Evolutionary conservation across 2,113 vertebrate species (phyloP).

Genomic region (Salvelinus alpinus): DNA sequence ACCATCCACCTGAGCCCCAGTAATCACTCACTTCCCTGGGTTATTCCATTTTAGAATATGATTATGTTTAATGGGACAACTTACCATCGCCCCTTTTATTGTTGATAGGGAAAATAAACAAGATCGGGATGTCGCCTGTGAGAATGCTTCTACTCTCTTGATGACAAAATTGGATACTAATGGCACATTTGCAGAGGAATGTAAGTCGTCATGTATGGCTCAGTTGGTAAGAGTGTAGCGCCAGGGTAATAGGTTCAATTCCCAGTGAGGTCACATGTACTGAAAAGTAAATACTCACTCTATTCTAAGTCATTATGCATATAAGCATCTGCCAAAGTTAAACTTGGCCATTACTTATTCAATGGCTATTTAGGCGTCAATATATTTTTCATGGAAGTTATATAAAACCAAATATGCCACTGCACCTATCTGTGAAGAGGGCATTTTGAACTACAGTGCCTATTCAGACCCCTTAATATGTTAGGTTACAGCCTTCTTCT

Average conservation of each 20-base stretch:
- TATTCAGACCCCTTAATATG: no score
- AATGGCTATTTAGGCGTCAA: no score
- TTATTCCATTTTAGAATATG: not conserved
- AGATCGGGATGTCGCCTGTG: no score
- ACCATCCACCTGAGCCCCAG: not conserved
- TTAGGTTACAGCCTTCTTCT: no score
- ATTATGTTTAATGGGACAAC: no score
- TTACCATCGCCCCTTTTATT: no score
- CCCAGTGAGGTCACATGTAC: not conserved
- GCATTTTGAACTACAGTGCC: no score
- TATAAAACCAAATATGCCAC: not conserved
- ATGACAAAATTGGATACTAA: not conserved
- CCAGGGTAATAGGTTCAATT: not conserved
- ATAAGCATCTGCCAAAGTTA: not conserved
- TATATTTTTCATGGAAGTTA: no score
- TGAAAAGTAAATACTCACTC: not conserved
- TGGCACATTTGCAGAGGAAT: not conserved
- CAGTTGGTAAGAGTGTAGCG: not conserved
- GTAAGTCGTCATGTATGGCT: not conserved
- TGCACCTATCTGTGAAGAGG: not conserved
- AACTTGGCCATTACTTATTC: not conserved
- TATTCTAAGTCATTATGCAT: not conserved
- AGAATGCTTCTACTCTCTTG: not conserved
- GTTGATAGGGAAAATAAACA: no score
- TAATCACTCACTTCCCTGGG: not conserved